Evolutionary conservation across 1,140 invertebrate genomes (phyloP).

Genomic region (Helicoverpa zea): DNA sequence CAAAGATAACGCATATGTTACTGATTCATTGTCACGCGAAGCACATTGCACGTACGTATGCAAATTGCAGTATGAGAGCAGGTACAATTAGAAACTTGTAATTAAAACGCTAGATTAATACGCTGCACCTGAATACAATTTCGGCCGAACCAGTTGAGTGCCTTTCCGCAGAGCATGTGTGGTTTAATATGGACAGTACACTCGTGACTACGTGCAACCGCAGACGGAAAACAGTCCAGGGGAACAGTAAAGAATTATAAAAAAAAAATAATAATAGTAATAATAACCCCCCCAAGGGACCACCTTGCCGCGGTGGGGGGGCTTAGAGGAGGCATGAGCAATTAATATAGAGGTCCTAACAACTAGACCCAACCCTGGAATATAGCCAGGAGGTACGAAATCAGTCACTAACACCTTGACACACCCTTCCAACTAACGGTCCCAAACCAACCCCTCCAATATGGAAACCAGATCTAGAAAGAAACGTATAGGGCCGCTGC

Average conservation of each 20-base stretch:
- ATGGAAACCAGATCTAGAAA: no score
- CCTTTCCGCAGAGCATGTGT: not conserved
- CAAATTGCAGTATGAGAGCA: constrained; percentile 13
- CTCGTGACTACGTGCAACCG: not conserved
- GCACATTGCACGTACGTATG: constrained; percentile 7
- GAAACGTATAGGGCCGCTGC: no score
- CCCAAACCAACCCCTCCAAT: no score
- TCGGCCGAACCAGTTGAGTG: not conserved
- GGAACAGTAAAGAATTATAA: constrained; percentile 23
- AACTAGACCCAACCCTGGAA: no score
- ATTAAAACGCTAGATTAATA: constrained; percentile 39
- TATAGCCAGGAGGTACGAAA: no score
- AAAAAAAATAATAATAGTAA: no score
- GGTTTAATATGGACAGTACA: constrained; percentile 13
- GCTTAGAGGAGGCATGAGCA: no score
- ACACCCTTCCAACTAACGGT: no score
- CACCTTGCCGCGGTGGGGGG: no score
- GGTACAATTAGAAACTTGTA: constrained; percentile 34
- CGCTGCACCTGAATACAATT: constrained; percentile 35
- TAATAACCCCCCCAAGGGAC: no score
- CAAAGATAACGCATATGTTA: not conserved
- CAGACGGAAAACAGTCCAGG: constrained; percentile 2
- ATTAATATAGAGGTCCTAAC: no score
- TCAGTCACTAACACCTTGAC: no score
- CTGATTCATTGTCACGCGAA: constrained; percentile 18